A percentile compares a stretch with the other conserved stretches of the same genome.
Evolutionary conservation across 2,797 vertebrate genomes (phyloP).

Genomic region (Catostomus latipinnis): DNA sequence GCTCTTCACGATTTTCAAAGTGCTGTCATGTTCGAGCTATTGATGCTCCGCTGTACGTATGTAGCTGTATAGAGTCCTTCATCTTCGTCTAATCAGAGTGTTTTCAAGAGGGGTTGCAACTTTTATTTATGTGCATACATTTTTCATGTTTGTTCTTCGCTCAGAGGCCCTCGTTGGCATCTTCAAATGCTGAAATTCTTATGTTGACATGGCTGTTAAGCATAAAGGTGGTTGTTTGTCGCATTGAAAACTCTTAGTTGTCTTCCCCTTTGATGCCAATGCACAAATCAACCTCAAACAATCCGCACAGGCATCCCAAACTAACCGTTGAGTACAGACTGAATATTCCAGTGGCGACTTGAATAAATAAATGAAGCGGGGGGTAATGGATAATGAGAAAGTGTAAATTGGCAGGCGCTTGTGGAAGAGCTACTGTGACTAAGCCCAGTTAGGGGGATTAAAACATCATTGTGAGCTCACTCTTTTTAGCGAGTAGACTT

Average conservation of each 20-base stretch:
- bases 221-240: conserved; percentile 41
- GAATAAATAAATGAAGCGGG: conserved; percentile 55
- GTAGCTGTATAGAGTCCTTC: not conserved
- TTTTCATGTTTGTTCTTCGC: conserved; percentile 1
- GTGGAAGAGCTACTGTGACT: conserved; percentile 61
- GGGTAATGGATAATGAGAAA: conserved; percentile 59
- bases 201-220: conserved; percentile 34
- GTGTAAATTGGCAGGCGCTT: conserved; percentile 62
- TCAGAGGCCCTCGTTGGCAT: conserved; percentile 22
- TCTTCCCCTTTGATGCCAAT: conserved; percentile 40
- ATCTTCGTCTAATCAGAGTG: not conserved
- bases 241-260: conserved; percentile 25
- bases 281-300: conserved; percentile 54
- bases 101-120: not conserved
- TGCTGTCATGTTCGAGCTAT: not conserved
- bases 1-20: conserved; percentile 9
- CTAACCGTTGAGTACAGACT: conserved; percentile 36
- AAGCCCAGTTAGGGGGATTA: conserved; percentile 57
- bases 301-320: conserved; percentile 41
- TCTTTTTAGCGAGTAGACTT: conserved; percentile 26
- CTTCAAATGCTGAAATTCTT: conserved; percentile 35
- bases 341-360: conserved; percentile 48
- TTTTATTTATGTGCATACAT: conserved; percentile 28
- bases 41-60: not conserved
- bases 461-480: conserved; percentile 45